These are phyloP conservation scores for Gryon sp. DNA, from an alignment of 1,140 invertebrate genomes.

Conservation along the genomic window DNA sequence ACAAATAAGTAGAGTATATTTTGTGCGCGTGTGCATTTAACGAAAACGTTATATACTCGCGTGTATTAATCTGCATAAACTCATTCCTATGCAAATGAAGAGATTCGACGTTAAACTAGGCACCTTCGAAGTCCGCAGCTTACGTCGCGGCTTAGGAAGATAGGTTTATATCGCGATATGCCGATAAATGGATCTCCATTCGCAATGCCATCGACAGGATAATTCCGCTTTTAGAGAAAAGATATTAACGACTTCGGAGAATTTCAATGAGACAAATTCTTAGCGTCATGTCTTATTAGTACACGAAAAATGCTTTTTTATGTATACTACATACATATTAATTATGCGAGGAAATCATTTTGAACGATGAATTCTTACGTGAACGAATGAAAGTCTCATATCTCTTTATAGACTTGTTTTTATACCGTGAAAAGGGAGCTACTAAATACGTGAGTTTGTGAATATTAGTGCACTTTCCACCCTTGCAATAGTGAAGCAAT, in stretches of 20 bases:
- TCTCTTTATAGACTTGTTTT: background rate
- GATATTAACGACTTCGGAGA: conserved; percentile 49
- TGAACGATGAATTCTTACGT: conserved; percentile 10
- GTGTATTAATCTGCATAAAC: conserved; percentile 79
- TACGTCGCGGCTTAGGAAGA: conserved; percentile 63
- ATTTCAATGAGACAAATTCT: conserved; percentile 52
- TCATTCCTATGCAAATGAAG: conserved; percentile 79
- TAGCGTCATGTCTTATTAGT: conserved; percentile 15
- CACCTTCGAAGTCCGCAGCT: conserved; percentile 60
- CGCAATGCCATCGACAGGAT: conserved; percentile 69
- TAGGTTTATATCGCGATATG: conserved; percentile 64
- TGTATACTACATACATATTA: too few species aligned
- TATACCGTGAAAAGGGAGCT: background rate
- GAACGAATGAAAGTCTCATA: background rate
- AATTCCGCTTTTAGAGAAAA: conserved; percentile 63
- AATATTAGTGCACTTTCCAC: conserved; percentile 2
- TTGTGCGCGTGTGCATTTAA: conserved; percentile 40
- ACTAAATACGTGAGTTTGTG: conserved; percentile 14
- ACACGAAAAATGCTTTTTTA: conserved; percentile 7
- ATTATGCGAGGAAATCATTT: too few species aligned
- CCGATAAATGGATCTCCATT: conserved; percentile 70
- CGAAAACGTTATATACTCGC: conserved; percentile 67
- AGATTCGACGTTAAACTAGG: conserved; percentile 73
- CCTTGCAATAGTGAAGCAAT: conserved; percentile 2
- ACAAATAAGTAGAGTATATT: conserved; percentile 41